Evolutionary conservation across 2,797 vertebrate genomes (phyloP).

Genomic region (Buphagus erythrorhynchus): DNA sequence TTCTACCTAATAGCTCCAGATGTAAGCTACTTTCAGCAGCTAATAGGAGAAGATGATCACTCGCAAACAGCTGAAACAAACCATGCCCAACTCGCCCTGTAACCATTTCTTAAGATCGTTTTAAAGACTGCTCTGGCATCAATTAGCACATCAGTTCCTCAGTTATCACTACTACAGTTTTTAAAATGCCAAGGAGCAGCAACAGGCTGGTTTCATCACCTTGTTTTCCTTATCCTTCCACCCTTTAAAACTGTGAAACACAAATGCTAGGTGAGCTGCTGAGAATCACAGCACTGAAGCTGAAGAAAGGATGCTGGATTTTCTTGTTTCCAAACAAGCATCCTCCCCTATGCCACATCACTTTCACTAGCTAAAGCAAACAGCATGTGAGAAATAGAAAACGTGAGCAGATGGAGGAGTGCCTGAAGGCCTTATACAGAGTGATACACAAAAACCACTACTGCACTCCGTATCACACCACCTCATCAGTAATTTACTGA

Average conservation of each 20-base stretch:
- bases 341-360: not conserved
- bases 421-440: not conserved
- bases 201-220: not conserved
- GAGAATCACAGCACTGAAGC: not conserved
- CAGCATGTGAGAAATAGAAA: not conserved
- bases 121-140: not conserved
- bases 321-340: not conserved
- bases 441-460: not conserved
- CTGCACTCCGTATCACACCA: not conserved
- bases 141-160: not conserved
- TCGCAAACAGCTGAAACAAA: not conserved
- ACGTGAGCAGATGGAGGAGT: not conserved
- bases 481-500: not conserved
- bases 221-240: not conserved
- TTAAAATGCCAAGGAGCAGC: not conserved
- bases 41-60: not conserved
- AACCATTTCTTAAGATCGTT: not conserved
- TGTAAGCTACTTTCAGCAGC: not conserved
- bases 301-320: not conserved
- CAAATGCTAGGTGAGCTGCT: not conserved
- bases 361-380: not conserved
- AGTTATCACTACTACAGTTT: not conserved
- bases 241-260: not conserved
- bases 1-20: not conserved
- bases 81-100: fast-evolving